phyloP scores from a whole-genome alignment of 2,888 invertebrate genomes.

The Argyresthia albistria region DNA sequence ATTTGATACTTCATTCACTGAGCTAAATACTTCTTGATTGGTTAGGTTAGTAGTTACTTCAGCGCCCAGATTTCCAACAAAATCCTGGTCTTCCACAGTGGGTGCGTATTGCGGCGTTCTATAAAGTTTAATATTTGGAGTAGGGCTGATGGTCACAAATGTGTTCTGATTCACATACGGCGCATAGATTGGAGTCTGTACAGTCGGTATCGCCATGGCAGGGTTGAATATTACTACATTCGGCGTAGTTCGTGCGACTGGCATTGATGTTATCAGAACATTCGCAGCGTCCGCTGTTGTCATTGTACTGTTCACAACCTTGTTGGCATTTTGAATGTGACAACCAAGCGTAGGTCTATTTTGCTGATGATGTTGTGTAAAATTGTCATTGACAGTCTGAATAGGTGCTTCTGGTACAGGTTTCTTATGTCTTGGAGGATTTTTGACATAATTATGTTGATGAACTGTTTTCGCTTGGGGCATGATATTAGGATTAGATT shows the following conservation, averaged over 20 bases:
- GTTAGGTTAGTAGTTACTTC: background rate
- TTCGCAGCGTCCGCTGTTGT: background rate
- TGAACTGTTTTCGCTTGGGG: background rate
- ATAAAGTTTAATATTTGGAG: slow-evolving; percentile 29
- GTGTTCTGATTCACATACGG: background rate
- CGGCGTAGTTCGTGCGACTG: background rate
- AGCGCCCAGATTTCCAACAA: slow-evolving; percentile 21
- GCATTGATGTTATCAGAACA: background rate
- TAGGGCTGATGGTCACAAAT: slow-evolving; percentile 17
- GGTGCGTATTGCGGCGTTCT: slow-evolving; percentile 30
- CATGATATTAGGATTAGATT: background rate
- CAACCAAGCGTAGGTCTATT: background rate
- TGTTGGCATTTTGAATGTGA: background rate
- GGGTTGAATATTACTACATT: background rate
- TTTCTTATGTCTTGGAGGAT: background rate
- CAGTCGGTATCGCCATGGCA: background rate
- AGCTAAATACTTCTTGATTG: too few species aligned
- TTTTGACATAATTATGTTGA: background rate
- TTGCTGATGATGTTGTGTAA: background rate
- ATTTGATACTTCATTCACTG: too few species aligned
- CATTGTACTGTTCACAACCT: background rate
- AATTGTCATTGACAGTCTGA: background rate
- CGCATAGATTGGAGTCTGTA: background rate
- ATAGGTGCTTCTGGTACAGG: background rate
- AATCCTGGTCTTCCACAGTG: slow-evolving; percentile 27